phyloP scores from a whole-genome alignment of 2,888 invertebrate genomes.

The Acanthacorydalis orientalis region DNA sequence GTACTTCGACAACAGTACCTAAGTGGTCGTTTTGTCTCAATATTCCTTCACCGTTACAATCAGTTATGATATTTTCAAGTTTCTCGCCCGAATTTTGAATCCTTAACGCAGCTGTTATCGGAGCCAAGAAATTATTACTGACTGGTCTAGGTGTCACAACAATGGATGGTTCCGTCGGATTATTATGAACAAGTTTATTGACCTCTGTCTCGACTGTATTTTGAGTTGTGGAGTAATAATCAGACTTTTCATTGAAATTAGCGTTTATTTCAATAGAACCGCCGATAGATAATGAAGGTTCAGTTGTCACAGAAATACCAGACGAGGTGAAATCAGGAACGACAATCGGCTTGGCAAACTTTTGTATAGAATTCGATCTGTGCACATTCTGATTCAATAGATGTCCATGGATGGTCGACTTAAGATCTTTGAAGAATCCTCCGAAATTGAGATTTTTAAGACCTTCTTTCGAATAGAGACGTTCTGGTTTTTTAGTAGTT shows the following conservation, averaged over 20 bases:
- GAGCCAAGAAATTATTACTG: conserved; percentile 36
- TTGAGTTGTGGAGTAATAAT: conserved; percentile 14
- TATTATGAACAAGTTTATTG: conserved; percentile 16
- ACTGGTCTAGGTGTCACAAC: conserved; percentile 39
- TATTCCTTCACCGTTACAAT: conserved; percentile 22
- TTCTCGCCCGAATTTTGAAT: conserved; percentile 25
- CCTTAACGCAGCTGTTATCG: conserved; percentile 40
- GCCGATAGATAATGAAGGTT: background rate
- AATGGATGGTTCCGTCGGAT: conserved; percentile 16
- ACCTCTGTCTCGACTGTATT: conserved; percentile 14
- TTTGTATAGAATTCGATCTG: background rate
- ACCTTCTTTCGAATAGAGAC: conserved; percentile 11
- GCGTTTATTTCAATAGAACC: background rate
- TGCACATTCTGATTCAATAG: background rate
- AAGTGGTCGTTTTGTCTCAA: conserved; percentile 16
- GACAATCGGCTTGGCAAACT: conserved; percentile 20
- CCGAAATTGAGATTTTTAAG: background rate
- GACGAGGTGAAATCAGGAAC: conserved; percentile 18
- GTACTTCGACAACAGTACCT: conserved; percentile 40
- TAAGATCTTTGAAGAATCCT: background rate
- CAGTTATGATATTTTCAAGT: conserved; percentile 21
- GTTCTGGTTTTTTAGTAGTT: conserved; percentile 12
- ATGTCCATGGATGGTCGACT: background rate
- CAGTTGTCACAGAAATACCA: background rate
- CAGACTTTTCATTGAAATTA: background rate